phyloP scores from a whole-genome alignment of 2,113 vertebrate genomes.

The Cryptoleucopteryx plumbea region DNA sequence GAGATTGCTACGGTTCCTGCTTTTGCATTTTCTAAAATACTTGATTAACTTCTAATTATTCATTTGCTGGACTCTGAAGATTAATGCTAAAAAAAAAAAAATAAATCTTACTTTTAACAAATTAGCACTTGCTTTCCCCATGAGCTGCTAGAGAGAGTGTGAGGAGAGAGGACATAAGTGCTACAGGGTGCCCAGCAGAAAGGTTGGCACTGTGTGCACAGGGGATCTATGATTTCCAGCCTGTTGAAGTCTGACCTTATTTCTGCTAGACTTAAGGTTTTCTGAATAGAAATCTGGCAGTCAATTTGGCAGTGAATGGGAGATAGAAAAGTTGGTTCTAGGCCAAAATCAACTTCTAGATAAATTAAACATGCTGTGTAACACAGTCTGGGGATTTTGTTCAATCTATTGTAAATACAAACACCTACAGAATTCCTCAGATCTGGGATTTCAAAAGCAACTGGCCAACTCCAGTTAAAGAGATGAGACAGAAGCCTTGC shows the following conservation, averaged over 20 bases:
- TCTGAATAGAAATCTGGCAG: not conserved
- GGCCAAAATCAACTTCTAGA: not conserved
- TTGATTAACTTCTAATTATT: not conserved
- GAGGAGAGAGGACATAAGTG: rapidly evolving
- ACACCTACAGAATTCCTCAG: not conserved
- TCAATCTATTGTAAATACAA: not conserved
- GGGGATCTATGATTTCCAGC: not conserved
- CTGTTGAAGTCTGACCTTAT: not conserved
- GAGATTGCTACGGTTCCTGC: not conserved
- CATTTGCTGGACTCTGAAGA: not conserved
- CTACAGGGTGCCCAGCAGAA: not conserved
- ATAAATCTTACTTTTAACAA: not conserved
- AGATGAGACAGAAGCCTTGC: not conserved
- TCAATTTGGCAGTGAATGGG: not conserved
- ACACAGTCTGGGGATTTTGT: not conserved
- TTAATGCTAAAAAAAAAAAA: not conserved
- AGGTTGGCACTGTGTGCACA: rapidly evolving
- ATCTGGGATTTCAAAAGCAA: not conserved
- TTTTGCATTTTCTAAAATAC: not conserved
- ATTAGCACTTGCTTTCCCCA: not conserved
- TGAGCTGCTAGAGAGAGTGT: not conserved
- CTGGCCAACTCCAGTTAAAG: not conserved
- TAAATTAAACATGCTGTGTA: not conserved
- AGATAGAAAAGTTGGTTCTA: not conserved
- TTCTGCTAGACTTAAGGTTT: not conserved